Evolutionary conservation across 2,888 invertebrate species (phyloP), one percentile per base, ranked within the genome.

Genomic region (Nomada lathburiana): DNA sequence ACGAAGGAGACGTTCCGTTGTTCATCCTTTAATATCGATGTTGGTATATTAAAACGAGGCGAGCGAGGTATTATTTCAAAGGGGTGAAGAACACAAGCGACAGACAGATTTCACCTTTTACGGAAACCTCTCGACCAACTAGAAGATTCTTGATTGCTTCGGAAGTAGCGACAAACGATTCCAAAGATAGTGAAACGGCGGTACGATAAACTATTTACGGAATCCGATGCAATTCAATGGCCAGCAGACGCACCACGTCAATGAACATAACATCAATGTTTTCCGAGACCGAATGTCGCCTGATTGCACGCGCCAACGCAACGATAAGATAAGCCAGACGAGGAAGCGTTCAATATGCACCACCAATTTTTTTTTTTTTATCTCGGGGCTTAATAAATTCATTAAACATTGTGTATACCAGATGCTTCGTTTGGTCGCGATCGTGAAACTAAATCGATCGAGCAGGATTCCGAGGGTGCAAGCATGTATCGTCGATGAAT

Each of bases 321-420:
- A 50, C 70, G 86, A 86, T 86, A 87, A 87, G 86, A 85, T 86
- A 86, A 87, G 60, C 13, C 20, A 42, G 23, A 16, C 62, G 73
- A 62, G 60, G 55, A 67, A 69, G 53, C 20, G 26, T n/a, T 4
- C 55, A 50, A 53, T 13, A 47, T 16, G 11, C 64, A 44, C 20
- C 18, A 59, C 50, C n/a, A 65, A 29, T 74, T 64, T 69, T 18
- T 11, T 69, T 18, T 11, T 36, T 11, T 47, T 36, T 36, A 55
- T n/a, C 62, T 29, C 26, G 16, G 13, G 29, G 26, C 60, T 73
- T 42, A 20, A 68, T 44, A n/a, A 69, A 23, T 23, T 47, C 74
- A 65, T 60, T 44, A 36, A 78, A 44, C 74, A 20, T 52, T 11
- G 16, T n/a, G 26, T 18, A 59, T 23, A 44, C 11, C 16, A 47